Evolutionary conservation across 2,888 invertebrate genomes (phyloP).

Genomic region (Mythimna lalbum): DNA sequence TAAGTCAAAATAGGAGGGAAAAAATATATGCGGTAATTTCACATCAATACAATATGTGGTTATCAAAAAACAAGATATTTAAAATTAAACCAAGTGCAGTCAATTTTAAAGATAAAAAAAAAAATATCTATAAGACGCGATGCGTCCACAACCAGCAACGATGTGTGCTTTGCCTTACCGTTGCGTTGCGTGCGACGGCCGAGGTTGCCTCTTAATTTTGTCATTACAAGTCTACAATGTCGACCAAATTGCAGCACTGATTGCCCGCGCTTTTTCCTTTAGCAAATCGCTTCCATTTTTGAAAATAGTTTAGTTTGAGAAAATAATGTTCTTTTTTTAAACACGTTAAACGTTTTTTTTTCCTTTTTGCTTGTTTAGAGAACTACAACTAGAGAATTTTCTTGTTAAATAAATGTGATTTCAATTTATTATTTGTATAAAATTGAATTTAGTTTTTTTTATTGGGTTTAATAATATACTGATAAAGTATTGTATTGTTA

Average conservation of each 20-base stretch:
- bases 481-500: slow-evolving; percentile 1
- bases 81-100: background rate
- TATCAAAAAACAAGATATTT: background rate
- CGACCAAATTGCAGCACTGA: slow-evolving; percentile 72
- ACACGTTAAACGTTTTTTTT: background rate
- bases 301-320: slow-evolving; percentile 25
- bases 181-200: slow-evolving; percentile 54
- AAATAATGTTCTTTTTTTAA: background rate
- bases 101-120: background rate
- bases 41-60: too few relatives aligned
- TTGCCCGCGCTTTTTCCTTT: slow-evolving; percentile 61
- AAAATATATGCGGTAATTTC: background rate
- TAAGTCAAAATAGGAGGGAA: background rate
- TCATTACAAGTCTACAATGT: slow-evolving; percentile 79
- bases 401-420: background rate
- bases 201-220: slow-evolving; percentile 77
- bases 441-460: background rate
- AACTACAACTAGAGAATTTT: too few relatives aligned
- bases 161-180: slow-evolving; percentile 64
- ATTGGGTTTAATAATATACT: slow-evolving; percentile 3
- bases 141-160: slow-evolving; percentile 11
- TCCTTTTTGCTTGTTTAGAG: background rate
- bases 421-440: background rate
- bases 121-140: background rate
- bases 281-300: slow-evolving; percentile 52